These are phyloP conservation scores for Sarcoramphus papa DNA, from an alignment of 2,797 vertebrate species.

Conservation along the genomic window DNA sequence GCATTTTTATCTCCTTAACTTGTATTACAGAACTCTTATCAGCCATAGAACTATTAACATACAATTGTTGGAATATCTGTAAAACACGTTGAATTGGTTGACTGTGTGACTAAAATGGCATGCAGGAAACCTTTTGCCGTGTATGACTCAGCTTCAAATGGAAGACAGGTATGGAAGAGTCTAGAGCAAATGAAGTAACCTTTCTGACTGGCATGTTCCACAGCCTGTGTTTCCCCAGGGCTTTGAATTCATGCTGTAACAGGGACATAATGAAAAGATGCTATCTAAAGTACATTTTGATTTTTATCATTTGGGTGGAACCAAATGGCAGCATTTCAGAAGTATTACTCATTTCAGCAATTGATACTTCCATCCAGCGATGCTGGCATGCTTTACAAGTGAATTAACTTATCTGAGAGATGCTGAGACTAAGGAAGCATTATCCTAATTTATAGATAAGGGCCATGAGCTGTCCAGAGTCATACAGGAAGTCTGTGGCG, in stretches of 20 bases:
- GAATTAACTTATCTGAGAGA: background rate
- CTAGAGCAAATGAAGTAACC: constrained; percentile 16
- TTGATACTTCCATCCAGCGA: background rate
- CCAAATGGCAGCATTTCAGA: constrained; percentile 32
- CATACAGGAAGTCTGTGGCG: background rate
- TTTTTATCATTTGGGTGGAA: constrained; percentile 55
- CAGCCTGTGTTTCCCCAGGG: constrained; percentile 15
- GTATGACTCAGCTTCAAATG: constrained; percentile 10
- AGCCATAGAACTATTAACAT: background rate
- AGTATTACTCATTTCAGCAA: constrained; percentile 38
- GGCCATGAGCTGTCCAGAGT: constrained; percentile 16
- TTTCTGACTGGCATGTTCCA: constrained; percentile 18
- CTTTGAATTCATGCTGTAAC: constrained; percentile 48
- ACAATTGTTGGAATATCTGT: background rate
- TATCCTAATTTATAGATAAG: background rate
- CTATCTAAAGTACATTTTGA: background rate
- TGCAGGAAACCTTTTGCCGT: background rate
- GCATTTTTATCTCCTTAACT: background rate
- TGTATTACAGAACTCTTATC: background rate
- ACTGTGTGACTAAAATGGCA: background rate
- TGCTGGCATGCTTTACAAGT: background rate
- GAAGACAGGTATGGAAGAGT: constrained; percentile 31
- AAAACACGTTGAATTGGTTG: background rate
- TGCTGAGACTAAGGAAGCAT: background rate
- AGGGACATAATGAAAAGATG: constrained; percentile 30